Percentiles rank a stretch among this genome's conserved stretches.
Evolutionary conservation across 2,113 vertebrate species (phyloP).

Genomic region (Pluvianellus socialis): DNA sequence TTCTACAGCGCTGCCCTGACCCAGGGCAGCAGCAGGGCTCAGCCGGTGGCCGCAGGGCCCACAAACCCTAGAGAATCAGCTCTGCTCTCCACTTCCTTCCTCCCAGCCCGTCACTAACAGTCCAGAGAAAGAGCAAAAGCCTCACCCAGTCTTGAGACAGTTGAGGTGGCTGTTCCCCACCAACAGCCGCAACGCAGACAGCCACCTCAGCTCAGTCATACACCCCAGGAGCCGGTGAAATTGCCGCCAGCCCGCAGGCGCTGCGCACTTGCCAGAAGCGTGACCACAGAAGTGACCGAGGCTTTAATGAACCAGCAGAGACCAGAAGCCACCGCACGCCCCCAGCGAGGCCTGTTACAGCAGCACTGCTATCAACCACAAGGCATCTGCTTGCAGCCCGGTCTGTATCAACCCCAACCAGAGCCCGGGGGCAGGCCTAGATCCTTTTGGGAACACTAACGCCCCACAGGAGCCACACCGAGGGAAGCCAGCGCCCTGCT

Average conservation of each 20-base stretch:
- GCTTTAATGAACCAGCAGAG: not conserved
- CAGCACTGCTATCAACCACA: not conserved
- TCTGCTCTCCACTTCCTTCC: not conserved
- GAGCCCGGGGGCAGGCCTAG: not conserved
- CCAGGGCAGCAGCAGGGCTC: not conserved
- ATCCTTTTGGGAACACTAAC: fast-evolving
- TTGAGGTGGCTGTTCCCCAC: not conserved
- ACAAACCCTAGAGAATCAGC: no score
- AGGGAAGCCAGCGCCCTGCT: not conserved
- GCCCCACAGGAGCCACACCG: fast-evolving
- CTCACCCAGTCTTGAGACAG: not conserved
- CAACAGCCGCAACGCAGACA: not conserved
- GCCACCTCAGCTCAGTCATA: fast-evolving
- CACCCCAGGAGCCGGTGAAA: not conserved
- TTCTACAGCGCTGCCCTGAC: fast-evolving
- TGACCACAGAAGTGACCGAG: not conserved
- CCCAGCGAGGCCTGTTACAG: no score
- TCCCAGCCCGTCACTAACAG: fast-evolving
- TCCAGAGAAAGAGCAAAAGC: not conserved
- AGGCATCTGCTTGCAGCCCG: not conserved
- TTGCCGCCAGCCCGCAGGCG: fast-evolving
- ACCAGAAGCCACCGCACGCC: not conserved
- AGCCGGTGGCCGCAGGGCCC: not conserved
- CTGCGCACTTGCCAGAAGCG: fast-evolving
- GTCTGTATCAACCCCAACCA: fast-evolving